Percentiles rank a stretch among this genome's conserved stretches.
phyloP scores from a whole-genome alignment of 2,888 invertebrate genomes.

The Blastobasis lacticolella region DNA sequence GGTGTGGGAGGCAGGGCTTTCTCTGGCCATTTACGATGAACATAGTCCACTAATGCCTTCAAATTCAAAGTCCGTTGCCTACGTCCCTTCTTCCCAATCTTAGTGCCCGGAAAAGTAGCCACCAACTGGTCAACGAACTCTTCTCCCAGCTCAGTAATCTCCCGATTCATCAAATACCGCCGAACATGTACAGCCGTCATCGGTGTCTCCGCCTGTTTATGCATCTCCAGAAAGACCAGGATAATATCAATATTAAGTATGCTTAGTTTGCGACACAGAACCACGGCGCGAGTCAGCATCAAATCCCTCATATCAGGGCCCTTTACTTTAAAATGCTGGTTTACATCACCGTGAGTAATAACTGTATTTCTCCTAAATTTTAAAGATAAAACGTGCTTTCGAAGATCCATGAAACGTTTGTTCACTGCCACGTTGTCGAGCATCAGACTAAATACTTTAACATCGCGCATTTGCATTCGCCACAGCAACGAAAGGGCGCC shows the following conservation, averaged over 20 bases:
- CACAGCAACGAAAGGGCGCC: conserved; percentile 33
- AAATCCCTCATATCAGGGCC: conserved; percentile 37
- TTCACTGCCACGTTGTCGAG: conserved; percentile 42
- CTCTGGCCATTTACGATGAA: conserved; percentile 50
- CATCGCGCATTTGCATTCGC: conserved; percentile 25
- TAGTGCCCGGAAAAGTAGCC: conserved; percentile 31
- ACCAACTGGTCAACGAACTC: conserved; percentile 35
- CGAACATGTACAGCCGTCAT: conserved; percentile 35
- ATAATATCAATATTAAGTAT: conserved; percentile 32
- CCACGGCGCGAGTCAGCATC: conserved; percentile 39
- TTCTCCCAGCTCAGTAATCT: conserved; percentile 28
- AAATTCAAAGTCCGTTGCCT: conserved; percentile 30
- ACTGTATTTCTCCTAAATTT: conserved; percentile 26
- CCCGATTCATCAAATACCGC: conserved; percentile 15
- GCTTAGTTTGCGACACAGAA: conserved; percentile 32
- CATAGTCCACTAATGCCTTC: conserved; percentile 30
- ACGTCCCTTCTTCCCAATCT: conserved; percentile 18
- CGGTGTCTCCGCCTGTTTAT: not conserved
- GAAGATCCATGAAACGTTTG: conserved; percentile 24
- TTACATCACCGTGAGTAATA: conserved; percentile 36
- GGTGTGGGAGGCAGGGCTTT: conserved; percentile 40
- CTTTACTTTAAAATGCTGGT: conserved; percentile 13
- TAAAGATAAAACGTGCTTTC: conserved; percentile 21
- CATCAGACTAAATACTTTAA: conserved; percentile 31
- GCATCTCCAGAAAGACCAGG: conserved; percentile 15